Percentiles rank a stretch among this genome's conserved stretches.
Evolutionary conservation across 2,888 invertebrate species (phyloP).

Genomic region (Papilio protenor): DNA sequence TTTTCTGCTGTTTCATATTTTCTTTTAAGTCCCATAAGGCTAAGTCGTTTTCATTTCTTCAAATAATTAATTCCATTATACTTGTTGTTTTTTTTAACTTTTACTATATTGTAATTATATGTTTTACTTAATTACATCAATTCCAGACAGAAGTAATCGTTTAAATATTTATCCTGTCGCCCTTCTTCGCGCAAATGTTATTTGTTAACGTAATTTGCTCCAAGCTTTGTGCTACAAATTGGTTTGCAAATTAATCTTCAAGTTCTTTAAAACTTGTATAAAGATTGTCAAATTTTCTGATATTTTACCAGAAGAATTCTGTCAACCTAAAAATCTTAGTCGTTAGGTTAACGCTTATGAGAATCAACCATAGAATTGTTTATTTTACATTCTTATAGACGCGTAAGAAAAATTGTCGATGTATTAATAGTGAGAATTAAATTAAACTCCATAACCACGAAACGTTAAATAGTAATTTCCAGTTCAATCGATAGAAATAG

Average conservation of each 20-base stretch:
- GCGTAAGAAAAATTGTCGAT: background rate
- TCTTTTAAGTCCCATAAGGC: background rate
- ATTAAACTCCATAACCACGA: background rate
- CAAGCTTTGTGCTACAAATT: constrained; percentile 33
- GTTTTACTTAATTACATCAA: background rate
- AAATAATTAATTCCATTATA: background rate
- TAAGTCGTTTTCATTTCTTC: background rate
- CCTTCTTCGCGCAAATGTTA: background rate
- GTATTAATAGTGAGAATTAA: background rate
- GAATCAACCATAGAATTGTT: too few species aligned
- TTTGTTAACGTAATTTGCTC: constrained; percentile 11
- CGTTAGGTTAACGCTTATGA: background rate
- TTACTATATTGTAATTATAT: background rate
- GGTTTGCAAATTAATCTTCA: constrained; percentile 16
- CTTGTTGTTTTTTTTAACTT: background rate
- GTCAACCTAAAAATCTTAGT: background rate
- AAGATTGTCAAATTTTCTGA: background rate
- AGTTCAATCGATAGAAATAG: background rate
- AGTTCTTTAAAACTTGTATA: background rate
- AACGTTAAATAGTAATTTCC: background rate
- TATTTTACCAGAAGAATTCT: background rate
- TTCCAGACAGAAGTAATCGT: constrained; percentile 2
- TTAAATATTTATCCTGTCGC: background rate
- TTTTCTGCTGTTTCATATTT: background rate
- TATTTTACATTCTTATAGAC: too few species aligned